phyloP scores from a whole-genome alignment of 92 coral and sea anemone genomes.

The Bergia puertoricense region DNA sequence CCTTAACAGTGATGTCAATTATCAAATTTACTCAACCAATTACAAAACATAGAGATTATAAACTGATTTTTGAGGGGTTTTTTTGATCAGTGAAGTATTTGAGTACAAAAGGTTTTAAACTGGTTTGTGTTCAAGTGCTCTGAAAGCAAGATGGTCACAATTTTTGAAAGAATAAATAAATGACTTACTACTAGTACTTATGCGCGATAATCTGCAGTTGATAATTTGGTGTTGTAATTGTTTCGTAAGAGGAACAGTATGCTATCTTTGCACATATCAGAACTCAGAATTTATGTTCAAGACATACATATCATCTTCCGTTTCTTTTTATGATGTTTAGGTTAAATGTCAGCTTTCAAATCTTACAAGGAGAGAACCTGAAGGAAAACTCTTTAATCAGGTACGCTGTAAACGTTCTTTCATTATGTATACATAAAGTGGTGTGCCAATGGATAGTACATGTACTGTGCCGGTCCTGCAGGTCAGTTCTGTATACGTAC shows the following conservation, averaged over 20 bases:
- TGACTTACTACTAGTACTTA: too few species aligned
- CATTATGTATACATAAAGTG: not conserved
- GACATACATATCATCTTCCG: not conserved
- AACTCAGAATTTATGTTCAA: not conserved
- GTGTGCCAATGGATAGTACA: not conserved
- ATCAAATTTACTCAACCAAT: too few species aligned
- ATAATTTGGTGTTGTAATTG: not conserved
- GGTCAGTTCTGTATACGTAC: not conserved
- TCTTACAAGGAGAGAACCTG: constrained; percentile 76
- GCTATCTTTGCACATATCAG: not conserved
- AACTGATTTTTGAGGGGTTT: too few species aligned
- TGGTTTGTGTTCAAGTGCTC: too few species aligned
- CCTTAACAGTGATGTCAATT: too few species aligned
- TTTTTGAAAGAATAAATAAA: too few species aligned
- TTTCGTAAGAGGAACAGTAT: not conserved
- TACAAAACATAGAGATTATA: too few species aligned
- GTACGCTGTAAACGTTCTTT: constrained; percentile 39
- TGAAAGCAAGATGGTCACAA: too few species aligned
- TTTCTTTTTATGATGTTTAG: constrained; percentile 30
- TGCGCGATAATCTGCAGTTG: too few species aligned
- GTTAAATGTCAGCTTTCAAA: constrained; percentile 84
- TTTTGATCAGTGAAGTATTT: too few species aligned
- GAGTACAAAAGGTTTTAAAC: too few species aligned
- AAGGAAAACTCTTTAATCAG: constrained; percentile 94
- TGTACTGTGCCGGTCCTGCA: not conserved